Base-by-base conservation (phyloP, 2,888 invertebrate genomes). In the Melanostoma scalare region DNA sequence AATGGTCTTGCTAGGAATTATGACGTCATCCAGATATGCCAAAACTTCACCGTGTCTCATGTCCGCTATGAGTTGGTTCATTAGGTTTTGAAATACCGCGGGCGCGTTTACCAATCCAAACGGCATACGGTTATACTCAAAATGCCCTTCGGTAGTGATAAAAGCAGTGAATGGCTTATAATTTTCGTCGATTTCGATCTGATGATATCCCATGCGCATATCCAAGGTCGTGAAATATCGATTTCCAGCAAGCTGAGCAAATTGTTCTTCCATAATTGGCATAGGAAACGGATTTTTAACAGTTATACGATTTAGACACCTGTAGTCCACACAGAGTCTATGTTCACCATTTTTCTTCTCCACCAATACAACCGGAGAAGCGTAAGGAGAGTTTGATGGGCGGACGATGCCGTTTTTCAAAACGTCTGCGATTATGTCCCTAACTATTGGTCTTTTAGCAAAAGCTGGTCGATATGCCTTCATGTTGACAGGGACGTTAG, bases 1-100 rank as follows among this genome's bases (percentile, higher is more conserved):
- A 20, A 20, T 20, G 20, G 20, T 20, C 20, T 20, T 20, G 20
- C 81, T 86, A 0, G 86, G 79, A 0, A 86, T 67, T 20, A 20
- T 20, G 10, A 52, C 52, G 9, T 52, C 33, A 52, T 52, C 33
- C 33, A 52, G 33, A 33, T 52, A 33, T 9, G 52, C 33, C 33
- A 52, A 33, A 33, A 52, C n/a, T 77, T 52, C 38, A 10, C 55
- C 55, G 9, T 33, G 50, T 31, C 31, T 33, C 52, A 52, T 52
- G 8, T 35, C 52, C 8, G 35, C 52, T 9, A 10, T 6, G 38
- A 55, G 36, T 38, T 55, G 36, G 38, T 55, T 71, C 58, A 69
- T 63, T 3, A 65, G n/a, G 3, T 36, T 8, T 36, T 20, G 20
- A 20, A 20, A 20, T 20, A 46, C 46, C 4, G 46, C 46, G 3